A percentile compares a stretch with the other conserved stretches of the same genome.
Evolutionary conservation across 1,140 invertebrate species (phyloP).

Genomic region (Dinothrombium tinctorium): DNA sequence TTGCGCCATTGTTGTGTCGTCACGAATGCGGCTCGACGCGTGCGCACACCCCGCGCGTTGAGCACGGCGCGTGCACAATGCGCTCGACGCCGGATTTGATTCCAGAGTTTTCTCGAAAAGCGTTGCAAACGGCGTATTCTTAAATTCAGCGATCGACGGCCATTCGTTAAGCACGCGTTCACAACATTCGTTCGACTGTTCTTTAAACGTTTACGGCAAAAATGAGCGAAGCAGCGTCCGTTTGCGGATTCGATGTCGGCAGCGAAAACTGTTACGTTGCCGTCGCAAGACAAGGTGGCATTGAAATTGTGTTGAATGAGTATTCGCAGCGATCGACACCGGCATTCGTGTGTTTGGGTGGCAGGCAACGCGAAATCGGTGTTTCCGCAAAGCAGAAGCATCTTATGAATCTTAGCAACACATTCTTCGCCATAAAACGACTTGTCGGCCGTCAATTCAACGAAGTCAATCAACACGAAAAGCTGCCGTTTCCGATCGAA

Average conservation of each 20-base stretch:
- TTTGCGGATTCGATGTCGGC: conserved; percentile 12
- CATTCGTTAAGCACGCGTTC: no score
- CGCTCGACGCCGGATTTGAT: no score
- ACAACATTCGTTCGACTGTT: no score
- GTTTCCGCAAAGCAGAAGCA: conserved; percentile 89
- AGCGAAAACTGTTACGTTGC: conserved; percentile 14
- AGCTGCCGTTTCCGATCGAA: conserved; percentile 43
- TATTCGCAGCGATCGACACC: conserved; percentile 13
- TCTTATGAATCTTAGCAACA: conserved; percentile 92
- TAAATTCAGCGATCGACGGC: no score
- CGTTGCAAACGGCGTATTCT: no score
- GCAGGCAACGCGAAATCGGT: conserved; percentile 71
- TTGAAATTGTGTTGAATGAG: conserved; percentile 14
- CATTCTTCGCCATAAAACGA: conserved; percentile 75
- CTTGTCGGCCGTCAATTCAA: conserved; percentile 44
- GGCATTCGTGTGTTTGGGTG: conserved; percentile 74
- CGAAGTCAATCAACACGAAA: conserved; percentile 49
- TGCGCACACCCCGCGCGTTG: no score
- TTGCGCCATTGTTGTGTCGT: no score
- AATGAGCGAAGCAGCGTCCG: no score
- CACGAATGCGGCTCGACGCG: no score
- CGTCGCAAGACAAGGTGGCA: conserved; percentile 9
- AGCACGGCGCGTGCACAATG: no score
- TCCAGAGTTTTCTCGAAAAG: no score
- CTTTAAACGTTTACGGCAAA: no score